A percentile compares a stretch with the other conserved stretches of the same genome.
phyloP scores from a whole-genome alignment of 2,113 vertebrate genomes.

The Oophaga pumilio region DNA sequence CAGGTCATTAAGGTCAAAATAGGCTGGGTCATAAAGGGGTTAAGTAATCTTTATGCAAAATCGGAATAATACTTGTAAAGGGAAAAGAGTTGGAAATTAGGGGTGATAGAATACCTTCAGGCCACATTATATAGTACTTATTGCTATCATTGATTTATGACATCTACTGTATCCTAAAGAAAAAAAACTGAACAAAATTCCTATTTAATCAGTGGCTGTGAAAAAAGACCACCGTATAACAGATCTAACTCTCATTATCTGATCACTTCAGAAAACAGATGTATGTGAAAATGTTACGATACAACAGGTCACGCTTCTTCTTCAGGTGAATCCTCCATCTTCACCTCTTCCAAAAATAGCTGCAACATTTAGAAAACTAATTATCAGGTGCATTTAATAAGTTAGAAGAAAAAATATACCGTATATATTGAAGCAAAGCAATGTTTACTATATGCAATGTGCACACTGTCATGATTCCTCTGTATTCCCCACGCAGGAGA shows the following conservation, averaged over 20 bases:
- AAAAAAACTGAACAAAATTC: background rate
- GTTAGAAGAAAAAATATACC: background rate
- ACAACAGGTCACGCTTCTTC: conserved; percentile 5
- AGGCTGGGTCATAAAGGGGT: too few relatives aligned
- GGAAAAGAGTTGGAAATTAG: background rate
- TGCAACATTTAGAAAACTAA: conserved; percentile 16
- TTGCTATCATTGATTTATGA: too few relatives aligned
- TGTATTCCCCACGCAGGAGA: too few relatives aligned
- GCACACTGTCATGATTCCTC: too few relatives aligned
- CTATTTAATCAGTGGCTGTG: background rate
- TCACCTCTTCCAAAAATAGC: conserved; percentile 42
- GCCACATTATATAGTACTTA: background rate
- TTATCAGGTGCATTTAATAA: conserved; percentile 17
- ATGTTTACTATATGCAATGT: background rate
- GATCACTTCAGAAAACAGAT: background rate
- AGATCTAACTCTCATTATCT: conserved; percentile 10
- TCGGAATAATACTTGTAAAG: background rate
- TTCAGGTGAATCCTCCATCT: conserved; percentile 25
- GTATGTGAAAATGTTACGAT: conserved; percentile 18
- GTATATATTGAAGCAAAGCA: background rate
- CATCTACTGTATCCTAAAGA: too few relatives aligned
- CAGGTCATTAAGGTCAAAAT: too few relatives aligned
- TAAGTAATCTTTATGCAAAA: too few relatives aligned
- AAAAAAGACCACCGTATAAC: background rate
- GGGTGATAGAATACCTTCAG: background rate